Evolutionary conservation across 2,113 vertebrate genomes (phyloP).

Genomic region (Chunga burmeisteri): DNA sequence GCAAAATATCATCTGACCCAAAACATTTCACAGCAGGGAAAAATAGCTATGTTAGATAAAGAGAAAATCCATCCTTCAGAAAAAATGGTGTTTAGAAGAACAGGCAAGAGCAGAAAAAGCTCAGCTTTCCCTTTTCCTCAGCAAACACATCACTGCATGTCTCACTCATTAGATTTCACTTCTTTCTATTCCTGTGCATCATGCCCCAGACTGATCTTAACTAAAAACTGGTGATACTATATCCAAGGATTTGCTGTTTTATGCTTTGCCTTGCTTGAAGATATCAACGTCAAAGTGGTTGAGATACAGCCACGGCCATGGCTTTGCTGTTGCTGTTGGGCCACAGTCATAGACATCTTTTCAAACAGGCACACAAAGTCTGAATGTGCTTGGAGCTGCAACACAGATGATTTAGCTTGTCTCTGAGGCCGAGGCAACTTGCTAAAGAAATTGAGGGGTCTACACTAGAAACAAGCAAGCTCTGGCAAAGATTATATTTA

Average conservation of each 20-base stretch:
- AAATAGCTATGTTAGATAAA: slow-evolving; percentile 57
- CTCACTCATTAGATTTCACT: neutral
- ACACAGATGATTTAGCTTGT: neutral
- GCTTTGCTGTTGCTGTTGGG: neutral
- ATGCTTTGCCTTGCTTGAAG: neutral
- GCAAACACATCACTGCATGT: neutral
- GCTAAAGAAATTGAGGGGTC: neutral
- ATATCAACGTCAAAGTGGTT: neutral
- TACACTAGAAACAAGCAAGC: neutral
- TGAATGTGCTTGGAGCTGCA: neutral
- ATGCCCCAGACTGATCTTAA: neutral
- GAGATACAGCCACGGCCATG: neutral
- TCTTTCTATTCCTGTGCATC: neutral
- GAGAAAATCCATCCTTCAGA: slow-evolving; percentile 23
- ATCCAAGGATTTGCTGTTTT: neutral
- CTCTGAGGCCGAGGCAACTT: neutral
- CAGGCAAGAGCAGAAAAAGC: slow-evolving; percentile 1
- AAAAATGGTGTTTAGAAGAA: slow-evolving; percentile 1
- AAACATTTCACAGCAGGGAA: slow-evolving; percentile 60
- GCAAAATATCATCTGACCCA: slow-evolving; percentile 47
- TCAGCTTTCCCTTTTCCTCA: neutral
- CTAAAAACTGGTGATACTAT: neutral
- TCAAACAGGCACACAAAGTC: neutral
- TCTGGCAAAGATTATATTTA: neutral
- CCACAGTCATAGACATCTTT: neutral